Base-by-base conservation (phyloP, 2,888 invertebrate genomes). In the Eristalinus sepulchralis region DNA sequence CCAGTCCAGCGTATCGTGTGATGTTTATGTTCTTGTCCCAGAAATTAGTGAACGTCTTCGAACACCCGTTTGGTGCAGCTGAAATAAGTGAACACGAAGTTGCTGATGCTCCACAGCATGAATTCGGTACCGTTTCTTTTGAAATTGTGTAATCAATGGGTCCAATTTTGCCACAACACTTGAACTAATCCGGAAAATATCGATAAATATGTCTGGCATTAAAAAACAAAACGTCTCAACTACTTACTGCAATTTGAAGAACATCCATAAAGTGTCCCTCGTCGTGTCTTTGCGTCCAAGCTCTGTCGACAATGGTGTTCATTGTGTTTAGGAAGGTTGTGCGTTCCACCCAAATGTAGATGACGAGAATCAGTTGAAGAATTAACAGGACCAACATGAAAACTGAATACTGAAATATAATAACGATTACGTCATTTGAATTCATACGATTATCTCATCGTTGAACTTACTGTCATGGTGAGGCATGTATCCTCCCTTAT, bases 401-500 rank as follows among this genome's bases (percentile, higher is more conserved):
- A 86, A 96, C 94, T 2, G 96, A 95, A 92, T 96, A 96, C 96
- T 96, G 93, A 53, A 94, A 94, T 86, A 11, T 84, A 82, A 88
- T 1, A 17, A 53, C 5, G 47, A 17, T 47, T 47, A n/a, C 8
- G 33, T 27, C 17, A 33, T 55, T 4, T 11, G 22, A 20, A 27
- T 9, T 33, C 34, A 17, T 20, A 17, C 31, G 13, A 39, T 34
- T 31, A 13, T 57, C 24, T 4, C 20, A 3, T 1, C 31, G 8
- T 57, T 75, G 11, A 68, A 89, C 95, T 94, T 93, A 97, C 97
- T 90, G 96, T 96, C 91, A 96, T 94, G 68, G 96, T 95, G 94
- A 97, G 96, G 93, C 97, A 97, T 91, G 97, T 95, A 91, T 96
- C 96, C 92, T 98, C 97, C 88, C 96, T 95, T 88, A 97, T 95